Evolutionary conservation across 2,113 vertebrate species (phyloP).

Genomic region (Phoxinus phoxinus): DNA sequence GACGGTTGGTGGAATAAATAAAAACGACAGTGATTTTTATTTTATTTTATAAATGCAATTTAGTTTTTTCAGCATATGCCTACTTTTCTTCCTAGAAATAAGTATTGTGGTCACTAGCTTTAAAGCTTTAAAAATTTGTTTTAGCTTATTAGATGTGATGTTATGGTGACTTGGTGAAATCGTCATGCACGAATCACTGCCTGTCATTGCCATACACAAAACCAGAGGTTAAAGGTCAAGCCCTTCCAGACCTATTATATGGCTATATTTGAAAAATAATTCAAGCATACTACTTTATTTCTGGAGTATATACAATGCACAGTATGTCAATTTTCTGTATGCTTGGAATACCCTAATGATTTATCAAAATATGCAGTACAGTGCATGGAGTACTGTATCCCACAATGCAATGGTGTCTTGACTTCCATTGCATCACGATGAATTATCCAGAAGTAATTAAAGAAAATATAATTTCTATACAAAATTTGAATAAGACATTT

Average conservation of each 20-base stretch:
- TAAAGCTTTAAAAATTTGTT: background rate
- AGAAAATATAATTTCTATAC: too few relatives aligned
- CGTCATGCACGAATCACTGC: background rate
- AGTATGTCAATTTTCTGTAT: background rate
- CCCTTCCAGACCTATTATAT: background rate
- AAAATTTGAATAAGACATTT: too few relatives aligned
- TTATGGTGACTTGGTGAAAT: background rate
- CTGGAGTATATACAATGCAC: background rate
- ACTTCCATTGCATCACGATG: too few relatives aligned
- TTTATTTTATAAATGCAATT: background rate
- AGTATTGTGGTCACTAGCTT: background rate
- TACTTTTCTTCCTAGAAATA: background rate
- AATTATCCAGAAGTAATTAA: too few relatives aligned
- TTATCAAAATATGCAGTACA: background rate
- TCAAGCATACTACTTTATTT: too few relatives aligned
- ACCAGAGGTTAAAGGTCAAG: conserved; percentile 13
- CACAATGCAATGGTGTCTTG: too few relatives aligned
- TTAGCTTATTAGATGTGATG: background rate
- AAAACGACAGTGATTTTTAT: background rate
- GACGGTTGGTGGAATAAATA: background rate
- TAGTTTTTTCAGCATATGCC: background rate
- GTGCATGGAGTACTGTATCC: too few relatives aligned
- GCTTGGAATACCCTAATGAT: background rate
- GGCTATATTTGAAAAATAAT: background rate
- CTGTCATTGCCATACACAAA: background rate